Base-by-base conservation (phyloP, 2,113 vertebrate genomes). In the Engystomops pustulosus region DNA sequence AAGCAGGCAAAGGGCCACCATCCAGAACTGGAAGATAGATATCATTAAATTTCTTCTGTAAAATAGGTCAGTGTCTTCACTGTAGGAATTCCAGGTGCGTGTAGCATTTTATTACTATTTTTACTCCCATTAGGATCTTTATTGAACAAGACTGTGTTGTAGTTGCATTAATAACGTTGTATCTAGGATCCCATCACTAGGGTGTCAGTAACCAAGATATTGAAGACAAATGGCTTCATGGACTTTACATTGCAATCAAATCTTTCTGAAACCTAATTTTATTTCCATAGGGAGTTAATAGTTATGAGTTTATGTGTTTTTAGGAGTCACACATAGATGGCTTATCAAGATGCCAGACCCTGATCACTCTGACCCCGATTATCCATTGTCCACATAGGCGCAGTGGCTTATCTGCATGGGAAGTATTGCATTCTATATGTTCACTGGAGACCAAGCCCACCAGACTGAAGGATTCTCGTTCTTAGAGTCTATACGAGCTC, bases 31-130 rank as follows among this genome's bases (percentile, higher is more conserved):
- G n/a, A 55, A 76, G 74, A 30, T 55, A 38, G 49, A 51, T 76
- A 53, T 55, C 47, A 76, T 55, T 79, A 79, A 15, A 79, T 79
- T 79, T 65, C 36, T 62, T 62, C 32, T 23, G 32, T 55, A 58
- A 77, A 79, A n/a, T 62, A 79, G 76, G 76, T 62, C 76, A 79
- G 32, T 30, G 41, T 79, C 17, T 2, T 62, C 1, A 20, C 36
- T 79, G 23, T 79, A 25, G 72, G 47, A 74, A 17, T 30, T 30
- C 11, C 71, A 55, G 18, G 18, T 55, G 27, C 18, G 17, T 41
- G 14, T 7, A 18, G 8, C 18, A 27, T 60, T 44, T 79, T 65
- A 32, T 65, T 65, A 18, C 20, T 18, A 18, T 41, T 65, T 60
- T 62, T 25, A 44, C 45, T 58, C 23, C 20, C 10, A 8, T 41